Evolutionary conservation across 2,888 invertebrate genomes (phyloP), one percentile per base, ranked within the genome.

Genomic region (Cryptosula pallasiana): DNA sequence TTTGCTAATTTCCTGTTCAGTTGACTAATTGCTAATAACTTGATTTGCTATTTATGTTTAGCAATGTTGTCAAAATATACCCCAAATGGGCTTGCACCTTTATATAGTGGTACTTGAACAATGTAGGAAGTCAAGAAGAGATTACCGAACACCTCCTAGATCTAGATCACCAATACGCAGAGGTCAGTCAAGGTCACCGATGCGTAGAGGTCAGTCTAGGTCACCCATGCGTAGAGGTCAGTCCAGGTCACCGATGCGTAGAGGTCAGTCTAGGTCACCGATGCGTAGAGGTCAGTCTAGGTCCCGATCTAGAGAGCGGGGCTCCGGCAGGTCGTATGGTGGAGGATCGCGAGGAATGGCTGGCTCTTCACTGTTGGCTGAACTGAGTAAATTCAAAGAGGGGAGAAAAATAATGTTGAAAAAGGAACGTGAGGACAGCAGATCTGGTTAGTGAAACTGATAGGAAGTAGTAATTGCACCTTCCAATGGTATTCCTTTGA

Each of bases 371-470:
- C 75, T 84, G 69, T 81, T 80, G 20, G 81, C 83, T 9, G 84
- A 84, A 77, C 78, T 84, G 9, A 81, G 79, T 73, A 84, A 84
- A 74, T 80, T 81, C 71, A 77, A 78, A 71, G 80, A 79, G 73
- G 82, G 82, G 25, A 74, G 81, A n/a, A 80, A 81, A 70, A 45
- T 70, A 5, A 45, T 70, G 5, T 16, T 70, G 35, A 70, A 54
- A 23, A 70, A 85, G 36, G 55, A 57, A 27, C 55, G 84, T 75
- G 86, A 84, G 73, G 85, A 85, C 76, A 87, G 90, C 32, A 20
- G 63, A 63, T 27, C 63, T 25, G 63, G 63, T 63, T 63, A 13
- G 63, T 57, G 23, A n/a, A n/a, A n/a, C n/a, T n/a, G n/a, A n/a
- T n/a, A n/a, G n/a, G n/a, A n/a, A n/a, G n/a, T n/a, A n/a, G n/a